These are phyloP conservation scores for Drosophila nr. perissopoda DNA, from an alignment of 2,888 invertebrate species.

Conservation along the genomic window DNA sequence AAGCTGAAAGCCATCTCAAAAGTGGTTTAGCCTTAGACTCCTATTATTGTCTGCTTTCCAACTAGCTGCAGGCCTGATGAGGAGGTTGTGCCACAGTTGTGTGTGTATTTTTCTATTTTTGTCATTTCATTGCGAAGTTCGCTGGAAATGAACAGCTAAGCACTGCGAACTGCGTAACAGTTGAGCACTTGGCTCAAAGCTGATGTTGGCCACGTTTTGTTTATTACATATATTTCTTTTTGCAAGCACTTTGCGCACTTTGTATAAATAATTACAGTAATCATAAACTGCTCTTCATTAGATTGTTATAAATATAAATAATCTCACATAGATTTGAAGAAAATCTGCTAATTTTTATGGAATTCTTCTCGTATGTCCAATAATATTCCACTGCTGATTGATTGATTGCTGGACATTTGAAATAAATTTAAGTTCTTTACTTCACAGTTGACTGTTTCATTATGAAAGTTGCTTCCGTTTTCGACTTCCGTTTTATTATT, in stretches of 20 bases:
- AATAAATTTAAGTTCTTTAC: neutral
- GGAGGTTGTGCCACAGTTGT: constrained; percentile 10
- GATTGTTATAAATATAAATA: too few relatives aligned
- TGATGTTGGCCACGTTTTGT: constrained; percentile 1
- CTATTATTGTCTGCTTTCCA: constrained; percentile 11
- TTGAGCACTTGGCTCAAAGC: constrained; percentile 1
- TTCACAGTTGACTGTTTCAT: neutral
- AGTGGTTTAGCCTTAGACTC: constrained; percentile 52
- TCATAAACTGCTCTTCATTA: neutral
- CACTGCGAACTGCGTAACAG: neutral
- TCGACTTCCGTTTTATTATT: neutral
- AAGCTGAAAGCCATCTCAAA: constrained; percentile 76
- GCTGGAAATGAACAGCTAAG: constrained; percentile 1
- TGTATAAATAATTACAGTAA: neutral
- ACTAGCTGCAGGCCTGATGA: constrained; percentile 9
- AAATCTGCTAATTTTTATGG: neutral
- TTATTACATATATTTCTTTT: neutral
- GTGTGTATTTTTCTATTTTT: neutral
- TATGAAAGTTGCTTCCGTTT: constrained; percentile 1
- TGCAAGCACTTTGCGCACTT: neutral
- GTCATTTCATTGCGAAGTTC: constrained; percentile 20
- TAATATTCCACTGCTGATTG: neutral
- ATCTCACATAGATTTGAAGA: neutral
- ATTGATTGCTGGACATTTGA: neutral
- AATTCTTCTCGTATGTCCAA: neutral